Base-by-base conservation (phyloP, 2,888 invertebrate genomes). In the Drosophila leonis region DNA sequence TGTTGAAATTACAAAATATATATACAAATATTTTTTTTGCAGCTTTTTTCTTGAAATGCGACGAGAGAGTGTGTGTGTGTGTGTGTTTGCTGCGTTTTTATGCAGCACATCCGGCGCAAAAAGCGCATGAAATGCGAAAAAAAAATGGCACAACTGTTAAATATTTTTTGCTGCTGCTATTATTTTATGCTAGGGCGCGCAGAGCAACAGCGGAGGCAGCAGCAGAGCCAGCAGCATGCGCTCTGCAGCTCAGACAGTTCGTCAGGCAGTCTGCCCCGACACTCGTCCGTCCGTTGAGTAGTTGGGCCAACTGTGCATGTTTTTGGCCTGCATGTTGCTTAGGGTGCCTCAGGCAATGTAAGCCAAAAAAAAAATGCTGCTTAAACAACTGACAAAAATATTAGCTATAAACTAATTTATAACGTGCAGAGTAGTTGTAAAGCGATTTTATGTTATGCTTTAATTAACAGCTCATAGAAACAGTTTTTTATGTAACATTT, bases 31-130 rank as follows among this genome's bases (percentile, higher is more conserved):
- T 70, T 69, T 64, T n/a, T n/a, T 6, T 4, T 48, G 41, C 20
- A 41, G 4, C 51, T 64, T 75, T 64, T 64, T 69, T 27, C 62
- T 67, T 41, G 33, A 54, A 63, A 41, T n/a, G 39, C 51, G 62
- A 35, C 54, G 46, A 33, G 59, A 37, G 62, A 51, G n/a, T 70
- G 55, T 57, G 31, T 62, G 12, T 73, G 18, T 59, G 13, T 46
- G 42, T 55, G 46, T 60, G 48, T 65, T 65, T 71, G 66, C 54
- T 69, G 72, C 75, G 54, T 75, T 76, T 72, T 75, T 86, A 72
- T 78, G 83, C 81, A 72, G 79, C 84, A 87, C 89, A 89, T 85
- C 84, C 84, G 84, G 89, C 84, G 70, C 68, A 89, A 87, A 89
- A 85, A 85, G 84, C 75, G 87, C 89, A 87, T 89, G 84, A 84